Evolutionary conservation across 2,888 invertebrate genomes (phyloP).

Genomic region (Hydrotaea cyrtoneurina): DNA sequence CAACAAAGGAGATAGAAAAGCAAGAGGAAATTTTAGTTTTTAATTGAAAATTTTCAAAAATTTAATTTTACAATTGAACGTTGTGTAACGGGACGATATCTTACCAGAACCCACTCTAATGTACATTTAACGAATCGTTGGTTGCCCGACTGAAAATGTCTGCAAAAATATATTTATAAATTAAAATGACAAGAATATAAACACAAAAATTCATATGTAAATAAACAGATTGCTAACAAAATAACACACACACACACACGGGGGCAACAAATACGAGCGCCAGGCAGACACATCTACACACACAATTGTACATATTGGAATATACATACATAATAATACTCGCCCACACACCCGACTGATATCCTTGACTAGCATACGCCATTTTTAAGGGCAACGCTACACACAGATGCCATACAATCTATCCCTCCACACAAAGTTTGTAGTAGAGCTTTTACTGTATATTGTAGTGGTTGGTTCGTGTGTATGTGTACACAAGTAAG

Average conservation of each 20-base stretch:
- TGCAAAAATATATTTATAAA: slow-evolving; percentile 13
- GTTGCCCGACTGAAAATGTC: background rate
- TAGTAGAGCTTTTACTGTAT: slow-evolving; percentile 43
- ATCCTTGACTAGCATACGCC: background rate
- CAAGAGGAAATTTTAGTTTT: no score
- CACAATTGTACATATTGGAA: background rate
- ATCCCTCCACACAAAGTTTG: background rate
- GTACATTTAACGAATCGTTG: no score
- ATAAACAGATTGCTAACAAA: slow-evolving; percentile 55
- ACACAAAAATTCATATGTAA: slow-evolving; percentile 53
- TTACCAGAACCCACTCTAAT: no score
- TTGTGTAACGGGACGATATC: no score
- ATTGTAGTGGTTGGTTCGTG: no score
- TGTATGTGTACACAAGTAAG: background rate
- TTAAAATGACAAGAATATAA: slow-evolving; percentile 51
- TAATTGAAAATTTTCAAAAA: no score
- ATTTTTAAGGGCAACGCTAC: background rate
- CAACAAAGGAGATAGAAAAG: no score
- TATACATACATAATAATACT: background rate
- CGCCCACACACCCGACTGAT: no score
- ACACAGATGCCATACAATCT: background rate
- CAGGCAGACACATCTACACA: background rate
- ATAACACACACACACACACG: background rate
- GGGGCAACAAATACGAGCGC: no score
- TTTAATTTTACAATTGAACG: no score